Evolutionary conservation across 2,797 vertebrate species (phyloP).

Genomic region (Cetoscarus ocellatus): DNA sequence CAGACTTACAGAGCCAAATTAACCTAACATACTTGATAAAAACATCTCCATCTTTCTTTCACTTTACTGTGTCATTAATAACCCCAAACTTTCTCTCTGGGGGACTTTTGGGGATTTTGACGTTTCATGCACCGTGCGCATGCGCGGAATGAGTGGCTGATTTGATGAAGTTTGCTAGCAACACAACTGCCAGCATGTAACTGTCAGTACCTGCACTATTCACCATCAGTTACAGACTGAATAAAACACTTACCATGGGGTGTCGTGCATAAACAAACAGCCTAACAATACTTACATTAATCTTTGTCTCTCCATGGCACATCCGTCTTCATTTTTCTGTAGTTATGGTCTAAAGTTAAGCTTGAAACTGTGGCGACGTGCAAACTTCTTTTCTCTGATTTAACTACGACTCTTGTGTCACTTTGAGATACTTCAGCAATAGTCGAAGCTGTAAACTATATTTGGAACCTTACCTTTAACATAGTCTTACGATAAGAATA

Average conservation of each 20-base stretch:
- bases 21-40: no score
- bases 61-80: no score
- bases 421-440: constrained; percentile 39
- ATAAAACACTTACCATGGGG: constrained; percentile 7
- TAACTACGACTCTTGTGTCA: constrained; percentile 45
- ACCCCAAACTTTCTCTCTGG: no score
- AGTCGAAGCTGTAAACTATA: not conserved
- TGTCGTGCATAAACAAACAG: constrained; percentile 4
- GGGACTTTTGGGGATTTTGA: no score
- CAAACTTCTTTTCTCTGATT: constrained; percentile 43
- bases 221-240: not conserved
- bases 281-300: constrained; percentile 54
- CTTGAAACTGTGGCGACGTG: not conserved
- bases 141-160: no score
- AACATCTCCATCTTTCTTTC: no score
- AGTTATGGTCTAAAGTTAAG: constrained; percentile 18
- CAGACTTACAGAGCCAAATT: no score
- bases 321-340: constrained; percentile 28
- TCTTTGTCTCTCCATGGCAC: constrained; percentile 27
- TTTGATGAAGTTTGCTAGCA: not conserved
- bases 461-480: not conserved
- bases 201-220: not conserved
- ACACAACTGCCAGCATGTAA: not conserved
- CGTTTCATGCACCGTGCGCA: not conserved
- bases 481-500: not conserved